Evolutionary conservation across 2,797 vertebrate species (phyloP).

Genomic region (Hephaestus fuliginosus): DNA sequence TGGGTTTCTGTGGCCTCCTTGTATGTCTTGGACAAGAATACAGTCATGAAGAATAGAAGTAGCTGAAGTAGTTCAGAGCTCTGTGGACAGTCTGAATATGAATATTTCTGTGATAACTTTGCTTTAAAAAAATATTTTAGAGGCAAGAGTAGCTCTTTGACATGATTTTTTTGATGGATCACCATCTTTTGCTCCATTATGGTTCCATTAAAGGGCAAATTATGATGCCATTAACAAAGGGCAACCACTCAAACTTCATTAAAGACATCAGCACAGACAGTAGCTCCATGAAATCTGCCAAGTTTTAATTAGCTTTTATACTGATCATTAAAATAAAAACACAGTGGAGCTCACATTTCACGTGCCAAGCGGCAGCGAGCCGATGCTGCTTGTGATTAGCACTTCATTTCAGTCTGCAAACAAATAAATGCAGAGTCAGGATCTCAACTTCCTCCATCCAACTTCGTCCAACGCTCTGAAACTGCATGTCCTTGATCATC

Average conservation of each 20-base stretch:
- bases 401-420: constrained; percentile 50
- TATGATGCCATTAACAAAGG: constrained; percentile 34
- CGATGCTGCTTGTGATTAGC: constrained; percentile 43
- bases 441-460: constrained; percentile 1
- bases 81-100: constrained; percentile 45
- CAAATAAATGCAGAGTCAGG: constrained; percentile 61
- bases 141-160: constrained; percentile 19
- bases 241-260: constrained; percentile 26
- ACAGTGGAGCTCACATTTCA: background rate
- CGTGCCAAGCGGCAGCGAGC: constrained; percentile 23
- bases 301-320: constrained; percentile 40
- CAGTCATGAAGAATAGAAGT: constrained; percentile 51
- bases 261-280: constrained; percentile 17
- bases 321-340: constrained; percentile 39
- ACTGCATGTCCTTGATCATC: constrained; percentile 30
- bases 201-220: constrained; percentile 34
- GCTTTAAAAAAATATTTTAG: constrained; percentile 48
- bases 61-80: constrained; percentile 28
- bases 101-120: constrained; percentile 34
- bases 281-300: constrained; percentile 22
- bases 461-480: constrained; percentile 24
- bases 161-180: constrained; percentile 33
- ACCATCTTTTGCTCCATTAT: constrained; percentile 38
- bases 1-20: constrained; percentile 64
- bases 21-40: constrained; percentile 73